Conservation (phyloP, 2,113 vertebrate species). For the Euleptes europaea region DNA sequence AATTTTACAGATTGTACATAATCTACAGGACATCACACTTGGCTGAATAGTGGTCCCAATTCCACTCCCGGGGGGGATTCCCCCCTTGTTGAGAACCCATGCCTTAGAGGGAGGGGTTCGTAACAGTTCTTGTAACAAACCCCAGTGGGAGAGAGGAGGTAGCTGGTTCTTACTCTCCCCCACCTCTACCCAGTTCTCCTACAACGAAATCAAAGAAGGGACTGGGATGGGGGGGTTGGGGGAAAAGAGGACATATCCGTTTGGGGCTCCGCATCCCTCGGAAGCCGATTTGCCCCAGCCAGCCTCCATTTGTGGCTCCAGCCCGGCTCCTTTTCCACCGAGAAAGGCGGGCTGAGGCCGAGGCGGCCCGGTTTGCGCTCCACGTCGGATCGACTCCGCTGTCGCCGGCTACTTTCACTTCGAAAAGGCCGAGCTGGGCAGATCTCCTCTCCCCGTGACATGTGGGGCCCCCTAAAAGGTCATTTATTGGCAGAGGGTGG, state of each 20-base stretch:
- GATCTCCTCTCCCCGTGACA: too few relatives aligned
- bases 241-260: slow-evolving; percentile 49
- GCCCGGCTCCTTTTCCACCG: slow-evolving; percentile 48
- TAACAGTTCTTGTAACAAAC: neutral
- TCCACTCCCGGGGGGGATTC: too few relatives aligned
- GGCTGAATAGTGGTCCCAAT: too few relatives aligned
- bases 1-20: too few relatives aligned
- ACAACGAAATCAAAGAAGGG: neutral
- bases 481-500: too few relatives aligned
- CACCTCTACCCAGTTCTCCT: neutral
- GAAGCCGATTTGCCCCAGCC: slow-evolving; percentile 83
- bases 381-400: too few relatives aligned
- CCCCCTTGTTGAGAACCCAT: too few relatives aligned
- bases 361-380: neutral
- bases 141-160: neutral
- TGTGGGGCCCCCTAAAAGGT: too few relatives aligned
- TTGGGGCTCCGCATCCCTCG: slow-evolving; percentile 70
- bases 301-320: slow-evolving; percentile 73
- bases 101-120: neutral
- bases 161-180: neutral
- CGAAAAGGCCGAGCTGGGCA: too few relatives aligned
- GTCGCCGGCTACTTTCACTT: too few relatives aligned
- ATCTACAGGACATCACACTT: too few relatives aligned
- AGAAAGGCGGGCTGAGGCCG: neutral
- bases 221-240: neutral